Evolutionary conservation across 2,797 vertebrate species (phyloP).

Genomic region (Poeciliopsis turneri): DNA sequence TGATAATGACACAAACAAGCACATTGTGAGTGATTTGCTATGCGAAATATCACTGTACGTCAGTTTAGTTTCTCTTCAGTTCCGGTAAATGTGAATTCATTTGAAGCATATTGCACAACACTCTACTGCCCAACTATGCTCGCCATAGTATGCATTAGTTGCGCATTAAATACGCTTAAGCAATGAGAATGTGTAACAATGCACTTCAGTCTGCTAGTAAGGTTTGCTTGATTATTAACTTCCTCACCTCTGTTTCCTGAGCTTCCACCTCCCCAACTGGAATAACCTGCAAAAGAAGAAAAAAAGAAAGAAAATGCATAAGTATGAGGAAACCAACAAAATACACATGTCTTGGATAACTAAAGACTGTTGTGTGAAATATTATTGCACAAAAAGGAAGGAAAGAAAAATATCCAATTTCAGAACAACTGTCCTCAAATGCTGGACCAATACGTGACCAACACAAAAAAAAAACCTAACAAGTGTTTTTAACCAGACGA

Average conservation of each 20-base stretch:
- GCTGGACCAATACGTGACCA: background rate
- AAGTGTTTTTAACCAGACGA: background rate
- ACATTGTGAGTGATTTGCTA: background rate
- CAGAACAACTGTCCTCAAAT: background rate
- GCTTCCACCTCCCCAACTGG: conserved; percentile 80
- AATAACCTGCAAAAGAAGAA: conserved; percentile 70
- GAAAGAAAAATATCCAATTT: background rate
- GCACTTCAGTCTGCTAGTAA: background rate
- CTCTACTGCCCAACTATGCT: background rate
- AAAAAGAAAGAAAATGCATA: background rate
- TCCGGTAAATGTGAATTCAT: background rate
- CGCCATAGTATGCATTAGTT: background rate
- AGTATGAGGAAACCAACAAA: background rate
- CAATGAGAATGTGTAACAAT: background rate
- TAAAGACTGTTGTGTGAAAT: background rate
- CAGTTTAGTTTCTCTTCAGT: background rate
- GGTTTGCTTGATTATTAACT: background rate
- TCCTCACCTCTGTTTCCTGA: conserved; percentile 78
- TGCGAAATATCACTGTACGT: background rate
- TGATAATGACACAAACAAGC: background rate
- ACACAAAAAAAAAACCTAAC: background rate
- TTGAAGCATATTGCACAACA: background rate
- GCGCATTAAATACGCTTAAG: no score
- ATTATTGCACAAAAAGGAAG: background rate
- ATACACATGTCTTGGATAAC: background rate